Percentiles rank a stretch among this genome's conserved stretches.
phyloP scores from a whole-genome alignment of 2,797 vertebrate species.

The Micropoecilia bifurca region DNA sequence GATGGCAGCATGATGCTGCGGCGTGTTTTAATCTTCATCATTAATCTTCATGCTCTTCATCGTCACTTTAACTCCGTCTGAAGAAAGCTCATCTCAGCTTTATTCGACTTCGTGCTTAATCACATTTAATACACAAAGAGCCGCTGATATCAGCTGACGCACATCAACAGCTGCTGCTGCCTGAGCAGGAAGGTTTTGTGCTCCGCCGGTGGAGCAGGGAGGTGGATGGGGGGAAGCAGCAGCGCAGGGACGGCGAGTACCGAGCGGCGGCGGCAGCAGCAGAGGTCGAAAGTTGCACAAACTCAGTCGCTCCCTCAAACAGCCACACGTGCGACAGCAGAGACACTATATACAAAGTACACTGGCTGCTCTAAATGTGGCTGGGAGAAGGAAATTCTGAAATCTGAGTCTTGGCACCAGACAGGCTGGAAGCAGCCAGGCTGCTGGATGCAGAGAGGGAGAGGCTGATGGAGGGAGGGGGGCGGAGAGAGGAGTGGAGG shows the following conservation, averaged over 20 bases:
- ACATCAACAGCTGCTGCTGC: constrained; percentile 31
- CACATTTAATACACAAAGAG: constrained; percentile 46
- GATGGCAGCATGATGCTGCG: constrained; percentile 1
- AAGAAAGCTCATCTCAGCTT: constrained; percentile 46
- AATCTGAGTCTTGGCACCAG: constrained; percentile 94
- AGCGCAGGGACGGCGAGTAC: constrained; percentile 47
- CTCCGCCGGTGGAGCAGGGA: constrained; percentile 42
- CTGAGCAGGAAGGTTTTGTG: constrained; percentile 32
- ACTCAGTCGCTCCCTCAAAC: constrained; percentile 31
- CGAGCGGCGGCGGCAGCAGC: constrained; percentile 39
- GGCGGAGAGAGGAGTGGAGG: too few species aligned
- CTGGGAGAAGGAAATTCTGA: constrained; percentile 89
- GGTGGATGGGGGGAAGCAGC: constrained; percentile 42
- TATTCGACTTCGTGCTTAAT: constrained; percentile 45
- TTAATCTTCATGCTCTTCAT: neutral
- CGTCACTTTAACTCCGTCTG: constrained; percentile 15
- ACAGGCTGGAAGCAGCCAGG: constrained; percentile 88
- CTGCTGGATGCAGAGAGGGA: constrained; percentile 72
- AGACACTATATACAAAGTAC: constrained; percentile 47
- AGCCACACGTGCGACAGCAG: constrained; percentile 29
- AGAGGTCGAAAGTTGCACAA: constrained; percentile 61
- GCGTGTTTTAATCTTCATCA: neutral
- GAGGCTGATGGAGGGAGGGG: constrained; percentile 26
- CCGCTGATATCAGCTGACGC: constrained; percentile 44
- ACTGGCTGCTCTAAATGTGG: constrained; percentile 88